Conservation (phyloP, 2,888 invertebrate species). For the Hyposoter didymator region DNA sequence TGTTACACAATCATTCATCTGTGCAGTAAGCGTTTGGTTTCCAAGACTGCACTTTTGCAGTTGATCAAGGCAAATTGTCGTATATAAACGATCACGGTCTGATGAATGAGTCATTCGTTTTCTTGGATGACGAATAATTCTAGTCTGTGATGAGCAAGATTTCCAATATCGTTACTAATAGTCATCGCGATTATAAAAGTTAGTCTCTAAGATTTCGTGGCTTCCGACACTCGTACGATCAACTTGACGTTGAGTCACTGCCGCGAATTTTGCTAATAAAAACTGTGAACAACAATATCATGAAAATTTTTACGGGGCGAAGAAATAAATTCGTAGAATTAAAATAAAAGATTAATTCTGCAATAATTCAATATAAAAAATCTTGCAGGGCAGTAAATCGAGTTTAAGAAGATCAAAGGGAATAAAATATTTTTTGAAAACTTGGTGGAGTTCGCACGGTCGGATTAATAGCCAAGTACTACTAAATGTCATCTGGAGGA, state of each 20-base stretch:
- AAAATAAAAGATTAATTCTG: too few relatives aligned
- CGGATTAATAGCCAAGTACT: conserved; percentile 7
- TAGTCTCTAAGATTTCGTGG: neutral
- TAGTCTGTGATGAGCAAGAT: neutral
- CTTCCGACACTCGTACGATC: neutral
- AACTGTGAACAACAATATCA: too few relatives aligned
- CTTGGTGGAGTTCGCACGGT: neutral
- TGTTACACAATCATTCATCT: conserved; percentile 61
- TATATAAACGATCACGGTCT: neutral
- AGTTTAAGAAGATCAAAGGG: neutral
- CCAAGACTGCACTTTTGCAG: conserved; percentile 4
- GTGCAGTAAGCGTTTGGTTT: conserved; percentile 25
- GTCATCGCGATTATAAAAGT: neutral
- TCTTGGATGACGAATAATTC: neutral
- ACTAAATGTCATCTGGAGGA: conserved; percentile 35
- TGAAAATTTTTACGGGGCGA: too few relatives aligned
- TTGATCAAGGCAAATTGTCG: neutral
- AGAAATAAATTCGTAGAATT: too few relatives aligned
- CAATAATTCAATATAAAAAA: neutral
- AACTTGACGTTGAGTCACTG: neutral
- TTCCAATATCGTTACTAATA: neutral
- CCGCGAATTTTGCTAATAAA: too few relatives aligned
- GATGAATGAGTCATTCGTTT: conserved; percentile 5
- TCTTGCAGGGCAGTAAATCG: neutral
- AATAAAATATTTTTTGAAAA: neutral